These are phyloP conservation scores for Synergus laeviventris DNA, from an alignment of 2,888 invertebrate genomes.

Conservation along the genomic window DNA sequence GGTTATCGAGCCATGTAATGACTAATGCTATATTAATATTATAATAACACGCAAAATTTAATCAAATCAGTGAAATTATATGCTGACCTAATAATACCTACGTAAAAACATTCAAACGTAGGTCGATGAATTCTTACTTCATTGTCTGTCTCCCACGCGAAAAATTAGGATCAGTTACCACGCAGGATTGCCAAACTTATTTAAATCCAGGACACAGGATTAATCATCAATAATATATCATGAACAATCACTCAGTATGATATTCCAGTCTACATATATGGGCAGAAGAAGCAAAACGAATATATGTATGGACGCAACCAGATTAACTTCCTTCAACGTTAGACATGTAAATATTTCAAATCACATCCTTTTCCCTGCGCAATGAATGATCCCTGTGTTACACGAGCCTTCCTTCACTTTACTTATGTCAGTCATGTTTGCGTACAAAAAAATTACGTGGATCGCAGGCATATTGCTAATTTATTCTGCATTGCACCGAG, in stretches of 20 bases:
- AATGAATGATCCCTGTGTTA: slow-evolving; percentile 18
- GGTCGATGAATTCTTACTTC: not conserved
- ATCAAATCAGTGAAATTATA: not conserved
- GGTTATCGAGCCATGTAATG: too few species aligned
- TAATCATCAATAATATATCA: slow-evolving; percentile 9
- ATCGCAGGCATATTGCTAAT: not conserved
- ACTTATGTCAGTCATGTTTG: not conserved
- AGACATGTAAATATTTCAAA: slow-evolving; percentile 26
- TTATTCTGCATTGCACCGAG: not conserved
- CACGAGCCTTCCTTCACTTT: not conserved
- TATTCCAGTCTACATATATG: not conserved
- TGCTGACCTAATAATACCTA: not conserved
- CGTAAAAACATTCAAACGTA: not conserved
- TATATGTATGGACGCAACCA: slow-evolving; percentile 15
- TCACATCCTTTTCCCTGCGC: slow-evolving; percentile 31
- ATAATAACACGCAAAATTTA: too few species aligned
- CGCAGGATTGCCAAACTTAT: slow-evolving; percentile 20
- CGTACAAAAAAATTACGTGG: not conserved
- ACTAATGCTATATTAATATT: too few species aligned
- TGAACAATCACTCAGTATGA: slow-evolving; percentile 23
- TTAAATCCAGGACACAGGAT: slow-evolving; percentile 17
- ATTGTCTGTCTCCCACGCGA: not conserved
- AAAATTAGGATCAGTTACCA: slow-evolving; percentile 14
- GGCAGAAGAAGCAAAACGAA: slow-evolving; percentile 11
- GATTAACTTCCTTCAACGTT: slow-evolving; percentile 5